Conservation (phyloP, 1,140 invertebrate species). For the Trichogramma pretiosum region DNA sequence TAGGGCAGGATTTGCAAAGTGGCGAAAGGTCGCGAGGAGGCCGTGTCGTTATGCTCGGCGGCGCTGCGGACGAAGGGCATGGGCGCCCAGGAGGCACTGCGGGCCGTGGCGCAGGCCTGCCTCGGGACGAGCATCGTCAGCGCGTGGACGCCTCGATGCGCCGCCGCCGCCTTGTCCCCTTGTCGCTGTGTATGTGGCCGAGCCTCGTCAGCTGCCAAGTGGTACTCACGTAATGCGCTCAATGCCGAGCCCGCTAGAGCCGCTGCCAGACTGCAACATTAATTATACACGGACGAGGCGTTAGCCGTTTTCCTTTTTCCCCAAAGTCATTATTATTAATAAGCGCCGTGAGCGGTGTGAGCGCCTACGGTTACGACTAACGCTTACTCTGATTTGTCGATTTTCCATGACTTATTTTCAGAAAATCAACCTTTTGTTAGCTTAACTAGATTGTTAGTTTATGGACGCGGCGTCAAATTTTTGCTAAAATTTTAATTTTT, state of each 20-base stretch:
- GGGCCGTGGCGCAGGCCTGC: neutral
- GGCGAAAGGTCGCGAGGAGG: neutral
- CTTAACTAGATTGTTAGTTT: too few relatives aligned
- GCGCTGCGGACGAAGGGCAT: neutral
- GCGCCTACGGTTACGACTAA: too few relatives aligned
- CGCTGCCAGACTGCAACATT: constrained; percentile 27
- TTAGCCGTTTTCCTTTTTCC: too few relatives aligned
- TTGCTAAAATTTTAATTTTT: too few relatives aligned
- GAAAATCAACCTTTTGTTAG: too few relatives aligned
- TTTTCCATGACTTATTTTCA: too few relatives aligned
- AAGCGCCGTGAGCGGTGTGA: too few relatives aligned
- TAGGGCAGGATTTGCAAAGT: neutral
- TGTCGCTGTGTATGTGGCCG: neutral
- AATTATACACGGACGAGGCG: too few relatives aligned
- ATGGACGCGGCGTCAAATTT: too few relatives aligned
- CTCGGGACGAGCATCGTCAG: constrained; percentile 2
- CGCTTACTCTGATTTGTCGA: too few relatives aligned
- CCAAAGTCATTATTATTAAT: too few relatives aligned
- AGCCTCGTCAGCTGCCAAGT: neutral
- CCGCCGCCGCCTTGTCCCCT: neutral
- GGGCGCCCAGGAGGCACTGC: neutral
- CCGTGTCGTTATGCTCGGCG: neutral
- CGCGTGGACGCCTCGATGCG: neutral
- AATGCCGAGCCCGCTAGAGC: constrained; percentile 21
- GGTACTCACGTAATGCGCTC: constrained; percentile 36